Base-by-base conservation (phyloP, 2,888 invertebrate species). In the Tromatobia lineatoria region DNA sequence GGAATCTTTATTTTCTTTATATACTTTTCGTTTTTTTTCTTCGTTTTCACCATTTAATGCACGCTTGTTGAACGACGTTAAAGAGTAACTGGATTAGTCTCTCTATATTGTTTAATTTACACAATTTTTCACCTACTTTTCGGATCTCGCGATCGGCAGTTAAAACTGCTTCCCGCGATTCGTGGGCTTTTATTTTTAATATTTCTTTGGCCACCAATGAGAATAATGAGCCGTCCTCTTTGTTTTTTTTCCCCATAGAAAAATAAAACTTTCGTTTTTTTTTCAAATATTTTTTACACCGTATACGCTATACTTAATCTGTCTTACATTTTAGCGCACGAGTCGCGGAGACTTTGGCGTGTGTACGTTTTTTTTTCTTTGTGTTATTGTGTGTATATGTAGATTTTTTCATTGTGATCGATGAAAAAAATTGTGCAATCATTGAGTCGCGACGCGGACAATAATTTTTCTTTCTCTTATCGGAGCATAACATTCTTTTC, bases 191-290 rank as follows among this genome's bases (percentile, higher is more conserved):
- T 50, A 64, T 61, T 42, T 79, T 47, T 38, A 61, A 50, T 76
- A 79, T 64, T 79, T 67, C 64, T 61, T 75, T 83, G 69, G 67
- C 64, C 47, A 50, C 66, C 59, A 73, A 76, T 79, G 81, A 83
- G 81, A 85, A 84, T 59, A 74, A 80, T 83, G 80, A 86, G 86
- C 70, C 64, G 82, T 86, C 81, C 82, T 83, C 59, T 75, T 79
- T 70, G 75, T 82, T 82, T 74, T 82, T 88, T n/a, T 42, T 42
- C n/a, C n/a, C n/a, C 80, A 88, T 90, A 90, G 85, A 90, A 90
- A 90, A 90, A 90, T 90, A 89, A 90, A 87, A 88, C 82, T 82
- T 86, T 86, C 80, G 82, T 86, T 87, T 64, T 38, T 20, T 15
- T 86, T 38, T 83, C 66, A 74, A 42, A 34, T 75, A 76, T 71